Evolutionary conservation across 2,113 vertebrate species (phyloP).

Genomic region (Danio rerio): GRCz12tu NC_133190.1:26705001-26705500

Average conservation of each 20-base stretch:
- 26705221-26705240: conserved; percentile 3
- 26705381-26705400: conserved; percentile 27
- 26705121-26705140: conserved; percentile 36
- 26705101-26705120: conserved; percentile 59
- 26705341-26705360: not conserved
- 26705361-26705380: conserved; percentile 4
- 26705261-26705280: not conserved
- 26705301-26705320: not conserved
- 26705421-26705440: conserved; percentile 38
- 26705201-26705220: not conserved
- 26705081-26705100: conserved; percentile 70
- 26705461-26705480: conserved; percentile 21
- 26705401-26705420: conserved; percentile 45
- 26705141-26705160: conserved; percentile 55
- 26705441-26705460: conserved; percentile 26
- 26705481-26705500: conserved; percentile 10
- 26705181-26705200: not conserved
- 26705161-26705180: conserved; percentile 60
- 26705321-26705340: not conserved
- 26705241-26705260: not conserved
- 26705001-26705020: conserved; percentile 53
- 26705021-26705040: conserved; percentile 74
- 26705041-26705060: conserved; percentile 59
- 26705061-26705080: conserved; percentile 62
- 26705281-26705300: not conserved